Conservation (phyloP, 2,888 invertebrate genomes). For the Therioaphis trifolii region DNA sequence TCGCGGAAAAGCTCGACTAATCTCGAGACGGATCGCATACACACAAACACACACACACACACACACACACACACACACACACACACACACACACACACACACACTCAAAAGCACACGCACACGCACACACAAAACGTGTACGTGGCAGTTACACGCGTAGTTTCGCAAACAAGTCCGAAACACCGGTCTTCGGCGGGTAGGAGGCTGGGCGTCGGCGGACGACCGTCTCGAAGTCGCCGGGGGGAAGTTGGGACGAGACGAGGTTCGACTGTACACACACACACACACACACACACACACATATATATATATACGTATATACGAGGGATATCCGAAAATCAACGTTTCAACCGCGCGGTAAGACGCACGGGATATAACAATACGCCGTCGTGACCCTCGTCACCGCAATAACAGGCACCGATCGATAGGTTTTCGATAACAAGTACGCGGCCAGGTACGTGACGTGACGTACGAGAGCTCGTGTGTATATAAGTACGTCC, state of each 20-base stretch:
- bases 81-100: too few relatives aligned
- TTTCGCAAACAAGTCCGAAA: slow-evolving; percentile 12
- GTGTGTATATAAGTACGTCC: too few relatives aligned
- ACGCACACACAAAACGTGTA: neutral
- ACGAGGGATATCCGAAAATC: slow-evolving; percentile 43
- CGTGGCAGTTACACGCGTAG: too few relatives aligned
- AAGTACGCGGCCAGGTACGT: too few relatives aligned
- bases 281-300: too few relatives aligned
- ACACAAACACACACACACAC: neutral
- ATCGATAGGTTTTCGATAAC: neutral
- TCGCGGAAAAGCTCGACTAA: too few relatives aligned
- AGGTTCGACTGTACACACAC: too few relatives aligned
- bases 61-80: too few relatives aligned
- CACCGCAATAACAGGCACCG: neutral
- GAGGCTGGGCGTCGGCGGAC: neutral
- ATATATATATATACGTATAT: neutral
- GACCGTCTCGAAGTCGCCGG: neutral
- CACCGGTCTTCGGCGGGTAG: neutral
- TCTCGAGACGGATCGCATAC: too few relatives aligned
- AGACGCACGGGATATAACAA: slow-evolving; percentile 5
- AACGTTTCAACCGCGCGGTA: slow-evolving; percentile 16
- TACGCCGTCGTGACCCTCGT: slow-evolving; percentile 25
- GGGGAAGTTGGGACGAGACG: too few relatives aligned
- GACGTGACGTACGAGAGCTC: too few relatives aligned
- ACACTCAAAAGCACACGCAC: too few relatives aligned